Conservation (phyloP, 1,140 invertebrate species). For the Pachypsylla venusta region DNA sequence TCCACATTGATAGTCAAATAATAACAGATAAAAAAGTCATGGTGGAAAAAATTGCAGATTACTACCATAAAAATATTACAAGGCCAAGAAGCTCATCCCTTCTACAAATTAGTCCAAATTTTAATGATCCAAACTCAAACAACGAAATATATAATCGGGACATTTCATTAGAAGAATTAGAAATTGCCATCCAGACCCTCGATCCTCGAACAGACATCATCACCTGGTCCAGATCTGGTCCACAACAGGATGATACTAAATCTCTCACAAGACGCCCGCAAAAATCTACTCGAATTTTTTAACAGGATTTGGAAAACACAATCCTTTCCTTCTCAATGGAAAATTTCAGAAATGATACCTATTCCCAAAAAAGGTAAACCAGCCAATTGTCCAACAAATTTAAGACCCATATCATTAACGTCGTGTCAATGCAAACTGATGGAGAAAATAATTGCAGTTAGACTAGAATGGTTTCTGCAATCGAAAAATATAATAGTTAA, state of each 20-base stretch:
- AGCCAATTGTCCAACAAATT: neutral
- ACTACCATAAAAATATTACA: neutral
- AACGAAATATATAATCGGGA: neutral
- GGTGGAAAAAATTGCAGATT: neutral
- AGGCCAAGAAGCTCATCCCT: neutral
- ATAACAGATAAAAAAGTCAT: neutral
- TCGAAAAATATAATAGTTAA: neutral
- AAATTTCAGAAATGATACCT: neutral
- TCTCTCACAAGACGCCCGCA: neutral
- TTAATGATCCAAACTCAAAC: neutral
- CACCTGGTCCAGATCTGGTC: neutral
- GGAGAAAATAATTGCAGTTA: neutral
- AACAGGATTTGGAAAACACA: neutral
- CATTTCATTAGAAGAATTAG: neutral
- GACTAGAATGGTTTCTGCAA: neutral
- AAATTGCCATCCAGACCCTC: neutral
- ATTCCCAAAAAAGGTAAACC: neutral
- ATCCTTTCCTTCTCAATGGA: neutral
- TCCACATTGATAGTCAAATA: neutral
- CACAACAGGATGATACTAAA: neutral
- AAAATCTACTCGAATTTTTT: neutral
- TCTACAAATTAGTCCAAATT: no score
- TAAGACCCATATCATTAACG: neutral
- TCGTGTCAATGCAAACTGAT: neutral
- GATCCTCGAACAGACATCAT: neutral